Percentiles rank a stretch among this genome's conserved stretches.
Evolutionary conservation across 2,888 invertebrate species (phyloP).

Genomic region (Erebia epiphron): DNA sequence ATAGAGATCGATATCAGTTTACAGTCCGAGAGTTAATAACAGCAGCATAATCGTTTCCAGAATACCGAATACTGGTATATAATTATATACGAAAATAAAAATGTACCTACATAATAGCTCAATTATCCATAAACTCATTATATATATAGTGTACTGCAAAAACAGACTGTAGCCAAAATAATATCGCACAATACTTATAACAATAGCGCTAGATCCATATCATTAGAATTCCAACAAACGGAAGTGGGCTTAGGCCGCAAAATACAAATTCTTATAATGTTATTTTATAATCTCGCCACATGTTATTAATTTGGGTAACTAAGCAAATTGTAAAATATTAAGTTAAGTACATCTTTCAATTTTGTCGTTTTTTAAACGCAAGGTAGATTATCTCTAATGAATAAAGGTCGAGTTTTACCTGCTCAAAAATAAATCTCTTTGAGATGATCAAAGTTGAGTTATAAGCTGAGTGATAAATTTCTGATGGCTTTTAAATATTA

Average conservation of each 20-base stretch:
- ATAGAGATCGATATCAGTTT: slow-evolving; percentile 11
- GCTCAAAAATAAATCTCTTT: no score
- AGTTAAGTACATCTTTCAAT: no score
- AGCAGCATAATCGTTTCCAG: background rate
- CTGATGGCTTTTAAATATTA: background rate
- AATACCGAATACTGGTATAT: background rate
- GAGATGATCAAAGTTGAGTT: background rate
- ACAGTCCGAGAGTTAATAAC: background rate
- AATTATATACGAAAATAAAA: background rate
- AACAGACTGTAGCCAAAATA: slow-evolving; percentile 7
- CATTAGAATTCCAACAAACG: background rate
- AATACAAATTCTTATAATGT: no score
- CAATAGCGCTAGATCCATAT: background rate
- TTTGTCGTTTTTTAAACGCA: background rate
- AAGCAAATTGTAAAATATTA: no score
- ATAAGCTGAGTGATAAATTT: background rate
- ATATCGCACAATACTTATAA: slow-evolving; percentile 4
- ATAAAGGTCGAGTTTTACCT: no score
- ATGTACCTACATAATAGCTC: background rate
- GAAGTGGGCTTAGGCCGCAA: background rate
- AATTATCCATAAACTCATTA: slow-evolving; percentile 11
- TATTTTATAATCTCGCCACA: no score
- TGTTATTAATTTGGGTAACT: no score
- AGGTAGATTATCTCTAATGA: background rate
- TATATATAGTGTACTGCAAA: slow-evolving; percentile 2